phyloP scores from a whole-genome alignment of 92 coral and sea anemone genomes.

The Epizoanthus illoricatus region DNA sequence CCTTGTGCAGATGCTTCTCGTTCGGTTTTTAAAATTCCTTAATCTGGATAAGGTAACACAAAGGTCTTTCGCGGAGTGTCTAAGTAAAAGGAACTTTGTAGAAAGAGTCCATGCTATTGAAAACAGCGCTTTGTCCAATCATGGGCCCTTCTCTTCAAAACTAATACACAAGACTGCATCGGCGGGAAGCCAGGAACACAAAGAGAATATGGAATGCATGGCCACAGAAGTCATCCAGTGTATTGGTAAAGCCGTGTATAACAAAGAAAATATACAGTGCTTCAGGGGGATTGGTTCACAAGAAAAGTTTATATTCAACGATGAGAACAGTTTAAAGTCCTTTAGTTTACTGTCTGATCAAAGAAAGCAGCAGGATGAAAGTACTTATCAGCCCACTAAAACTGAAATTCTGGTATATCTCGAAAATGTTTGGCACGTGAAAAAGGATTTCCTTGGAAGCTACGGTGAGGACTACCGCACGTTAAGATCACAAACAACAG shows the following conservation, averaged over 20 bases:
- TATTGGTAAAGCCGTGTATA: slow-evolving; percentile 17
- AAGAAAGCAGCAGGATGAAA: slow-evolving; percentile 27
- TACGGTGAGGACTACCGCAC: slow-evolving; percentile 54
- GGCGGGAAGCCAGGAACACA: slow-evolving; percentile 40
- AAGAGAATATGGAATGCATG: slow-evolving; percentile 59
- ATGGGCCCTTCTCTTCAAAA: slow-evolving; percentile 50
- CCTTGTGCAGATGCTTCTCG: slow-evolving; percentile 50
- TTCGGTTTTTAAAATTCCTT: slow-evolving; percentile 32
- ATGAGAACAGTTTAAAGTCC: too few species aligned
- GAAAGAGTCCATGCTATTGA: slow-evolving; percentile 50
- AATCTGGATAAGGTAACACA: slow-evolving; percentile 46
- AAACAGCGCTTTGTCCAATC: slow-evolving; percentile 44
- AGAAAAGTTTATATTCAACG: too few species aligned
- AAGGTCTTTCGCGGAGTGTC: slow-evolving; percentile 54
- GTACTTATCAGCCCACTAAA: slow-evolving; percentile 27
- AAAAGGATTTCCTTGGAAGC: slow-evolving; percentile 40
- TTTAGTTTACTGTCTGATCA: not conserved
- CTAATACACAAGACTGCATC: slow-evolving; percentile 20
- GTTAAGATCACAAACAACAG: not conserved
- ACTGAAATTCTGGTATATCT: slow-evolving; percentile 13
- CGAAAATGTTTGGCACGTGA: slow-evolving; percentile 47
- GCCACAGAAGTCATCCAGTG: slow-evolving; percentile 40
- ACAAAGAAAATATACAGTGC: not conserved
- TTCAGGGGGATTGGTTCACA: too few species aligned
- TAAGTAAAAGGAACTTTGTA: slow-evolving; percentile 54